Base-by-base conservation (phyloP, 64 coral and sea anemone species). In the Dendrophyllia cribrosa region DNA sequence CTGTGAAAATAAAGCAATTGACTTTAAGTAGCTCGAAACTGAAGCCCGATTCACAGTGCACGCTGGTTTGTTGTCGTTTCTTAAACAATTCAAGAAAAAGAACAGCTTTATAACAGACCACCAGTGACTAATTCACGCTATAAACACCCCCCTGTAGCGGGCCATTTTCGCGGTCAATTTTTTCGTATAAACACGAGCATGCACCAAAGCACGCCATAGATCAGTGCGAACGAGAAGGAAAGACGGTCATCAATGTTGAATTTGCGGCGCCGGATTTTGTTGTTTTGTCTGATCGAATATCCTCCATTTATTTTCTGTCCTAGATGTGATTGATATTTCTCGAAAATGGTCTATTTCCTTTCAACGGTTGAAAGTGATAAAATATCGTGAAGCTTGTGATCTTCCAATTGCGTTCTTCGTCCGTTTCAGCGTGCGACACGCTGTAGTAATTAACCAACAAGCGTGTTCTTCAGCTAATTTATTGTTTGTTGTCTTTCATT, bases 401-500 rank as follows among this genome's bases (percentile, higher is more conserved):
- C 53, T 59, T 15, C 10, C 11, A 58, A n/a, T 51, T 49, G 46
- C 46, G 43, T 84, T 84, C 80, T 63, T 66, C 45, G 20, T 10
- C 44, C 59, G 80, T 49, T 51, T 84, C 15, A 80, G 12, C 55
- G 59, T n/a, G 9, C 72, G 64, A 75, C 80, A 71, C 77, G 83
- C 88, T 70, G 70, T 48, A 87, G 78, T 78, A 89, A 84, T 85
- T 89, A 58, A 89, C 87, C 72, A n/a, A 75, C 21, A 81, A 75
- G 65, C 22, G 73, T 84, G 82, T 94, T 66, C 58, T 94, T 62
- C 26, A 84, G 4, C 46, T 67, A 67, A 67, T 90, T 90, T 90
- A 94, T 93, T 91, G 80, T 90, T 97, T 79, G 77, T 91, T 84
- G 89, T 76, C 81, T 89, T 91, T 94, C 67, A 50, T 89, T 93